These are phyloP conservation scores for Parotia lawesii DNA, from an alignment of 2,113 vertebrate species.

Conservation along the genomic window DNA sequence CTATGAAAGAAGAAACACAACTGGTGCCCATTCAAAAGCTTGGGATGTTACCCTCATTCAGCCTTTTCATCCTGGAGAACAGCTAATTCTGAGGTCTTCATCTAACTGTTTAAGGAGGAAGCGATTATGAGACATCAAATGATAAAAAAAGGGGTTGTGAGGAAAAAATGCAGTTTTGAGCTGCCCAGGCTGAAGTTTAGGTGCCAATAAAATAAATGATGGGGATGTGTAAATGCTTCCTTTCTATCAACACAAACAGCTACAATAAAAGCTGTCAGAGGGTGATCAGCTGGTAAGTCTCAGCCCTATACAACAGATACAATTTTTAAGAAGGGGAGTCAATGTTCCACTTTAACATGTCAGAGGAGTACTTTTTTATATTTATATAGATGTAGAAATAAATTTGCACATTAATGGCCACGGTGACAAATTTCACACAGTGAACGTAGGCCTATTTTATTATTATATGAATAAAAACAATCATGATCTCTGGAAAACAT, in stretches of 20 bases:
- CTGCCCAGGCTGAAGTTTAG: not conserved
- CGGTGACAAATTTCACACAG: not conserved
- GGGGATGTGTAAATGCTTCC: not conserved
- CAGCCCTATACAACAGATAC: not conserved
- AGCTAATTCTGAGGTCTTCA: not conserved
- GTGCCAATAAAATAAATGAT: not conserved
- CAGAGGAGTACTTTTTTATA: not conserved
- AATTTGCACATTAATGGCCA: not conserved
- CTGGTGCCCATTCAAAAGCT: not conserved
- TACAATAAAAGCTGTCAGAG: not conserved
- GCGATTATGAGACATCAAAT: rapidly evolving
- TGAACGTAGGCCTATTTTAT: not conserved
- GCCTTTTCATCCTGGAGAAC: not conserved
- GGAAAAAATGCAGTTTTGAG: not conserved
- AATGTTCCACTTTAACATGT: not conserved
- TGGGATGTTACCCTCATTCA: not conserved
- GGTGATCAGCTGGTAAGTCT: not conserved
- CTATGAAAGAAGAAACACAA: not conserved
- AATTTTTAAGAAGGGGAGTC: not conserved
- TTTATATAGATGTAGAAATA: not conserved
- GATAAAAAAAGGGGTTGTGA: not conserved
- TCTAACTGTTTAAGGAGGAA: not conserved
- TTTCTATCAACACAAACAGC: not conserved
- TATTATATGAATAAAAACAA: not conserved
- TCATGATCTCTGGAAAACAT: not conserved